These are phyloP conservation scores for Subacronicta megacephala DNA, from an alignment of 2,888 invertebrate species.

Conservation along the genomic window DNA sequence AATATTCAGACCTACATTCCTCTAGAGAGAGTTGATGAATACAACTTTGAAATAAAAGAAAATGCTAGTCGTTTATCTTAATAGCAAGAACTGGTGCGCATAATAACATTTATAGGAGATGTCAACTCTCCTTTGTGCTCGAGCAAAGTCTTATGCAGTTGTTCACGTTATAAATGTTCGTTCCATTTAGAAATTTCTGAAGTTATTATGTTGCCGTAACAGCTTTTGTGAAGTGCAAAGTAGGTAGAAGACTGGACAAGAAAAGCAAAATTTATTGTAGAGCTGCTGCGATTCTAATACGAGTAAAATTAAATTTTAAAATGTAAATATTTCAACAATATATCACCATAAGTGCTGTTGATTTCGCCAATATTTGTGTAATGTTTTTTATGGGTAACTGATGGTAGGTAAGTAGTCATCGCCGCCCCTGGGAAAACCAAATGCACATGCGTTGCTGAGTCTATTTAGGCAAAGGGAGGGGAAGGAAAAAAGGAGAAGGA, in stretches of 20 bases:
- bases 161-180: conserved; percentile 39
- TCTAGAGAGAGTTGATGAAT: neutral
- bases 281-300: neutral
- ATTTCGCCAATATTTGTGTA: too few relatives aligned
- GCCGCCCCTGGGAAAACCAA: too few relatives aligned
- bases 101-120: conserved; percentile 38
- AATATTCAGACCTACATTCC: neutral
- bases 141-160: conserved; percentile 43
- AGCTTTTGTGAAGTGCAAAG: conserved; percentile 13
- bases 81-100: conserved; percentile 15
- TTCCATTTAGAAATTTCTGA: conserved; percentile 39
- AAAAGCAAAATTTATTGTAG: conserved; percentile 7
- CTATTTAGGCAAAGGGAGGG: too few relatives aligned
- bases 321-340: too few relatives aligned
- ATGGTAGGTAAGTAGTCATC: too few relatives aligned
- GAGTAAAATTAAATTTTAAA: too few relatives aligned
- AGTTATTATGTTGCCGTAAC: conserved; percentile 22
- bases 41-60: conserved; percentile 9
- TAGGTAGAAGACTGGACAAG: neutral
- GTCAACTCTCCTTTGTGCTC: conserved; percentile 33
- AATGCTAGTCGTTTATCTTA: conserved; percentile 8
- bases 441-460: too few relatives aligned
- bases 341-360: too few relatives aligned
- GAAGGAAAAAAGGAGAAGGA: too few relatives aligned
- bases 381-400: too few relatives aligned